phyloP scores from a whole-genome alignment of 2,888 invertebrate genomes.

The Monoplex corrugatus region DNA sequence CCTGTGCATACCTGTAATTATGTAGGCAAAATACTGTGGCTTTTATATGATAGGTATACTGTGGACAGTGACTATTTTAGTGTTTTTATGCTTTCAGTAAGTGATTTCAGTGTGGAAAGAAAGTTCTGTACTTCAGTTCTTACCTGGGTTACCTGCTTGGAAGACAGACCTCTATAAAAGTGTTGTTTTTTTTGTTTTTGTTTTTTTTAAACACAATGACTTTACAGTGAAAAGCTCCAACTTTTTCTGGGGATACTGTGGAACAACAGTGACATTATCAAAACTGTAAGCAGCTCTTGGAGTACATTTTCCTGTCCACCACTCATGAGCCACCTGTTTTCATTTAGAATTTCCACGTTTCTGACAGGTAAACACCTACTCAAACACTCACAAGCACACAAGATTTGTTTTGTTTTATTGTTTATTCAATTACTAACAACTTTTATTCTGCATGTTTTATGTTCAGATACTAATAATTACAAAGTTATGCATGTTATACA shows the following conservation, averaged over 20 bases:
- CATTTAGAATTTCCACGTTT: background rate
- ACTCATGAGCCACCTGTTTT: constrained; percentile 1
- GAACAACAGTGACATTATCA: background rate
- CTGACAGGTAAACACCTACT: background rate
- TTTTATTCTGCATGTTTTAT: constrained; percentile 18
- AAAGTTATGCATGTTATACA: constrained; percentile 17
- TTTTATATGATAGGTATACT: constrained; percentile 16
- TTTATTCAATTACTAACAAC: constrained; percentile 3
- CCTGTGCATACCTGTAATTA: constrained; percentile 9
- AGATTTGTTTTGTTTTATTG: background rate
- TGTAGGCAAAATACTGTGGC: constrained; percentile 2
- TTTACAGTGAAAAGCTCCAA: background rate
- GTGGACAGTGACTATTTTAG: background rate
- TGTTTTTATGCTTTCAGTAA: background rate
- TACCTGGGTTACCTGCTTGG: constrained; percentile 15
- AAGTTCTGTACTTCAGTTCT: background rate
- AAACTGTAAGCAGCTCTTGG: background rate
- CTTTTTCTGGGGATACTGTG: background rate
- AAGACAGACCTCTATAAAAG: too few relatives aligned
- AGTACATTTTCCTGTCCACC: background rate
- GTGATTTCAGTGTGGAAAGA: background rate
- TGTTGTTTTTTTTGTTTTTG: too few relatives aligned
- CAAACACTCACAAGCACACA: background rate
- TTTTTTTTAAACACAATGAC: background rate
- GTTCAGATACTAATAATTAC: background rate